Evolutionary conservation across 2,888 invertebrate species (phyloP).

Genomic region (Drosophila yooni): DNA sequence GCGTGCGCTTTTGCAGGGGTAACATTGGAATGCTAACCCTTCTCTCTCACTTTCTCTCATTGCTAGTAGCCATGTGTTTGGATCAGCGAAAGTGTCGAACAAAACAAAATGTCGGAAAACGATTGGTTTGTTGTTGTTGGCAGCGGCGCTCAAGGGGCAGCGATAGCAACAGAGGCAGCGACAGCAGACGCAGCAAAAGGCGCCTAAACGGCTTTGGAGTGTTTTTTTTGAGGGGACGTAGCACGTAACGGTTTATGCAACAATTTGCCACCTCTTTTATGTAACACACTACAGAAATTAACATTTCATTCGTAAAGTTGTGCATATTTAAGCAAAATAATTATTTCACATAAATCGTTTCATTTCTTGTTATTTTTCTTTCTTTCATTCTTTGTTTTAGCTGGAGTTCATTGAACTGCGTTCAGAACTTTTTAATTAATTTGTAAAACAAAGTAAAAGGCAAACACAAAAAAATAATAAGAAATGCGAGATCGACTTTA

Average conservation of each 20-base stretch:
- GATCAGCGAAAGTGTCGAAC: constrained; percentile 65
- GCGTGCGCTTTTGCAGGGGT: constrained; percentile 39
- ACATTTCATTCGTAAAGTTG: constrained; percentile 4
- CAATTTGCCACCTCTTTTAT: constrained; percentile 59
- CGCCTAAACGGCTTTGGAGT: constrained; percentile 27
- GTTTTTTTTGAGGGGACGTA: constrained; percentile 6
- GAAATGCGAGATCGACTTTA: constrained; percentile 6
- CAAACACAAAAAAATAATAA: background rate
- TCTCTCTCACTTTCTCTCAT: constrained; percentile 4
- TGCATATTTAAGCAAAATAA: background rate
- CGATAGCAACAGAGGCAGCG: constrained; percentile 1
- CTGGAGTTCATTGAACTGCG: constrained; percentile 31
- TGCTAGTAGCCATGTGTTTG: constrained; percentile 45
- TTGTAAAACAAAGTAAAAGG: constrained; percentile 24
- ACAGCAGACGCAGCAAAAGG: constrained; percentile 7
- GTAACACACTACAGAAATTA: constrained; percentile 53
- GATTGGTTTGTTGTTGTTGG: constrained; percentile 15
- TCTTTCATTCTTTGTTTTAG: background rate
- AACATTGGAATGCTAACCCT: constrained; percentile 23
- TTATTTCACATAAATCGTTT: constrained; percentile 8
- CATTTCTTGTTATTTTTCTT: background rate
- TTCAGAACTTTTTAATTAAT: constrained; percentile 65
- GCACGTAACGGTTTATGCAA: constrained; percentile 72
- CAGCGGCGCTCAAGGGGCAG: constrained; percentile 5
- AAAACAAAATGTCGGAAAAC: constrained; percentile 71